phyloP scores from a whole-genome alignment of 2,113 vertebrate species.

The Raja brachyura region DNA sequence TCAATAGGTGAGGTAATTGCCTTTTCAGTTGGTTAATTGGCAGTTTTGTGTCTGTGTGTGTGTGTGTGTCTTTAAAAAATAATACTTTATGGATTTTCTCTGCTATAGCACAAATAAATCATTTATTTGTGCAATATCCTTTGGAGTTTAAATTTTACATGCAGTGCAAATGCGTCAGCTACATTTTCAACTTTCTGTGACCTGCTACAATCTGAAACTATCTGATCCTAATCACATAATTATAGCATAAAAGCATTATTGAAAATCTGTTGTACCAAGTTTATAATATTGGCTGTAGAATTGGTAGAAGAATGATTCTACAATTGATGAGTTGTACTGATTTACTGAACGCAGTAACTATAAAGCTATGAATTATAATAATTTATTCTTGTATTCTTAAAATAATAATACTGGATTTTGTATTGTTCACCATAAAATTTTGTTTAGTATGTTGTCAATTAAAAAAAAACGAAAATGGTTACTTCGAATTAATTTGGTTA shows the following conservation, averaged over 20 bases:
- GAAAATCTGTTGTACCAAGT: neutral
- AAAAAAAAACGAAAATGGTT: neutral
- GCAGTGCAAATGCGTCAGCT: neutral
- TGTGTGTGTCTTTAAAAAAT: neutral
- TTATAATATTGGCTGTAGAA: neutral
- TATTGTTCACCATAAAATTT: neutral
- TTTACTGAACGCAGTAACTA: neutral
- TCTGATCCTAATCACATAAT: neutral
- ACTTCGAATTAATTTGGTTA: neutral
- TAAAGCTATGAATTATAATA: neutral
- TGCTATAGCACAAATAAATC: neutral
- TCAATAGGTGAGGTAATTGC: neutral
- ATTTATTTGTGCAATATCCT: neutral
- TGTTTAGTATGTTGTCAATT: neutral
- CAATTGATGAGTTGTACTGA: neutral
- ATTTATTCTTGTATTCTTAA: neutral
- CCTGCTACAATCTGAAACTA: neutral
- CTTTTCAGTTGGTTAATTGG: neutral
- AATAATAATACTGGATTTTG: neutral
- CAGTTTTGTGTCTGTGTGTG: neutral
- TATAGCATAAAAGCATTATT: neutral
- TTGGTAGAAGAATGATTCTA: neutral
- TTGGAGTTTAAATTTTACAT: neutral
- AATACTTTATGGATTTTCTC: neutral
- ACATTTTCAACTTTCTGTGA: neutral